A percentile compares a stretch with the other conserved stretches of the same genome.
Conservation (phyloP, 1,140 invertebrate species). For the Globodera rostochiensis region DNA sequence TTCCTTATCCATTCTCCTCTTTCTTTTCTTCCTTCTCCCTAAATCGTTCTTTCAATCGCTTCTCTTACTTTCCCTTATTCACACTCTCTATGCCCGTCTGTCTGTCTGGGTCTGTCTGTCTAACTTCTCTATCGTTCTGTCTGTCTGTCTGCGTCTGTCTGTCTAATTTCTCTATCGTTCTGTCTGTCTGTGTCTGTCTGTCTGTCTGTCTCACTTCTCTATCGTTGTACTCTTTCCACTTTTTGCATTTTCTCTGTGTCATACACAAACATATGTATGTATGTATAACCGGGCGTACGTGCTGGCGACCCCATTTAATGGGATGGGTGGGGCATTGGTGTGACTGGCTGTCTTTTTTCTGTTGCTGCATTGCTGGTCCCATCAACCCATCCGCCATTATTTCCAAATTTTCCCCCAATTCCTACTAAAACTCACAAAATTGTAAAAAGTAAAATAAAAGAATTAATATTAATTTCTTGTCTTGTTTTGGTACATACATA, state of each 20-base stretch:
- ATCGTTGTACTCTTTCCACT: background rate
- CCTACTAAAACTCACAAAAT: too few relatives aligned
- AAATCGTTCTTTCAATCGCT: background rate
- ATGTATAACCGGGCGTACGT: background rate
- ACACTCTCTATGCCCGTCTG: background rate
- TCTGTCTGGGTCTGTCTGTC: too few relatives aligned
- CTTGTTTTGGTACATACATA: too few relatives aligned
- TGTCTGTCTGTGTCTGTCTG: too few relatives aligned
- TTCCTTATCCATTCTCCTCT: too few relatives aligned
- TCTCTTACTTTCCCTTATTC: background rate
- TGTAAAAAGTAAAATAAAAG: too few relatives aligned
- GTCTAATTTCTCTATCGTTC: too few relatives aligned
- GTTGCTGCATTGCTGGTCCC: background rate
- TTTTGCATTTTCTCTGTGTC: background rate
- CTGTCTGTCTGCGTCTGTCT: too few relatives aligned
- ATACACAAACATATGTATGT: too few relatives aligned
- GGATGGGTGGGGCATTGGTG: background rate
- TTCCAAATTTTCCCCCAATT: background rate
- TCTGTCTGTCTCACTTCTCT: background rate
- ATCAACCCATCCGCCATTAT: conserved; percentile 1
- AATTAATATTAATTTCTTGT: too few relatives aligned
- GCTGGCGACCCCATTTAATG: background rate
- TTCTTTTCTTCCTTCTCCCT: too few relatives aligned
- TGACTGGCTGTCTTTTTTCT: background rate
- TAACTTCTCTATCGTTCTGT: too few relatives aligned